A percentile compares a stretch with the other conserved stretches of the same genome.
Evolutionary conservation across 1,140 invertebrate genomes (phyloP).

Genomic region (Sipha flava): DNA sequence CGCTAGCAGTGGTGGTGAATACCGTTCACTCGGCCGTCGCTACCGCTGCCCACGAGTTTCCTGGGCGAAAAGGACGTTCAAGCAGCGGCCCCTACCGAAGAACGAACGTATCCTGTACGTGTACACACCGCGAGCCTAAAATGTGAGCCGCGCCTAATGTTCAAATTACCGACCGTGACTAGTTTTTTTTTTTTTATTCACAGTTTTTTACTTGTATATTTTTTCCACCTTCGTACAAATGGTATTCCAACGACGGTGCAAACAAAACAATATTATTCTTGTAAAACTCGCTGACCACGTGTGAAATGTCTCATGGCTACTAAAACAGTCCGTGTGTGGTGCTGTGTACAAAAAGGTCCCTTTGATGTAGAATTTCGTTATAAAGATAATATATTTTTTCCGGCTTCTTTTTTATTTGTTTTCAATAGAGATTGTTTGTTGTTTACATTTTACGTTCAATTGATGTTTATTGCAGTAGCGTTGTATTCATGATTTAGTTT

Average conservation of each 20-base stretch:
- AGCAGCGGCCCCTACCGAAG: neutral
- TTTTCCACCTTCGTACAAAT: neutral
- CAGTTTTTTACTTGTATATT: neutral
- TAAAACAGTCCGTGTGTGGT: no score
- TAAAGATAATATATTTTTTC: no score
- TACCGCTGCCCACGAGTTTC: neutral
- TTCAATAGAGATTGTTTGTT: no score
- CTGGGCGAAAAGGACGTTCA: neutral
- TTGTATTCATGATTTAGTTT: no score
- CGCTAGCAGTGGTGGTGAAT: no score
- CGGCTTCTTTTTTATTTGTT: no score
- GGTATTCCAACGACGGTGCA: neutral
- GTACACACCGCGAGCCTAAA: neutral
- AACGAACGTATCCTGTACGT: neutral
- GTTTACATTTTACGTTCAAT: no score
- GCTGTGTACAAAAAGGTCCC: no score
- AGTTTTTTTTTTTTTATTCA: neutral
- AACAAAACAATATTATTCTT: neutral
- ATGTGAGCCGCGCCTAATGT: slow-evolving; percentile 22
- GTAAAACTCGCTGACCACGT: neutral
- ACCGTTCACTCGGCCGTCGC: no score
- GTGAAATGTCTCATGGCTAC: neutral
- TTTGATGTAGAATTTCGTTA: no score
- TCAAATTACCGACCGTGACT: slow-evolving; percentile 26
- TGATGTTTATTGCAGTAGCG: no score